These are phyloP conservation scores for Erithacus rubecula DNA, from an alignment of 2,797 vertebrate genomes.

Conservation along the genomic window DNA sequence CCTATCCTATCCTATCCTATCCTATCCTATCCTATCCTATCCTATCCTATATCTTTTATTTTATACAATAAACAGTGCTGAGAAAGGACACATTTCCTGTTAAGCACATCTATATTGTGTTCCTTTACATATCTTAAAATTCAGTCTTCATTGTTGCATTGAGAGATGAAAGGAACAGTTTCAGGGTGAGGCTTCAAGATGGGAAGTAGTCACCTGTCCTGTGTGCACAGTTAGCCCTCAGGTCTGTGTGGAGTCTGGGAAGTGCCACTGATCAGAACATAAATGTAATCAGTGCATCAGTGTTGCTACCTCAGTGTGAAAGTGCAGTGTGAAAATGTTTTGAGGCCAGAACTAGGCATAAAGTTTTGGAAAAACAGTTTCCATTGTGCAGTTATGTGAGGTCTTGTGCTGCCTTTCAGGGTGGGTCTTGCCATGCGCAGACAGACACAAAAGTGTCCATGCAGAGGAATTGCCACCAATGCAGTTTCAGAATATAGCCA, in stretches of 20 bases:
- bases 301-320: not conserved
- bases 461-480: not conserved
- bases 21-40: no score
- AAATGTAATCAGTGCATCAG: not conserved
- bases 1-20: no score
- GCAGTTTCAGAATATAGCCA: not conserved
- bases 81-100: not conserved
- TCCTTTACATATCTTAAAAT: not conserved
- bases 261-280: not conserved
- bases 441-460: not conserved
- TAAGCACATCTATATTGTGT: not conserved
- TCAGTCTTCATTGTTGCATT: not conserved
- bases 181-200: not conserved
- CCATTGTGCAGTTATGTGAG: not conserved
- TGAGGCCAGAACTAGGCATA: not conserved
- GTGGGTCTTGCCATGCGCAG: accelerated
- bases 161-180: not conserved
- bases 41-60: not conserved
- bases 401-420: not conserved
- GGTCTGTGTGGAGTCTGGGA: not conserved
- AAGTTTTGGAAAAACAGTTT: not conserved
- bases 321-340: not conserved
- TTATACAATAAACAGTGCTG: not conserved
- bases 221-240: not conserved
- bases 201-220: not conserved